These are phyloP conservation scores for Euplexia lucipara DNA, from an alignment of 2,888 invertebrate genomes.

Conservation along the genomic window DNA sequence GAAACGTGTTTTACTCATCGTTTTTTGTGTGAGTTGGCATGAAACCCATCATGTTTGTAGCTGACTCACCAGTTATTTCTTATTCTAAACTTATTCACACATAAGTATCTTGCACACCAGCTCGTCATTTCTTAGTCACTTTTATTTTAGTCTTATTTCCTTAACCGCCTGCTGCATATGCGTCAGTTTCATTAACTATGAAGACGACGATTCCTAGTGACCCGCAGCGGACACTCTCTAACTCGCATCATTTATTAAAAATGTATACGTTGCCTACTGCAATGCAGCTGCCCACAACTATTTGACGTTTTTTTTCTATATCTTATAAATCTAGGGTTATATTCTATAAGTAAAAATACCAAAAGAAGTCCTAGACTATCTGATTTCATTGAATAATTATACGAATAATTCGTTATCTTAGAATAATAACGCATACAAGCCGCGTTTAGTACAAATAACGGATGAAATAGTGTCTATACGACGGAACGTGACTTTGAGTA, in stretches of 20 bases:
- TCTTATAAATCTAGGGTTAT: no score
- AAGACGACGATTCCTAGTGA: constrained; percentile 20
- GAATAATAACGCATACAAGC: no score
- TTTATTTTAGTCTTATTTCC: neutral
- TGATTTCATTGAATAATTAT: no score
- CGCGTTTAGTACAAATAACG: no score
- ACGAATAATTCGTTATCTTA: no score
- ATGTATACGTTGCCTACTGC: constrained; percentile 31
- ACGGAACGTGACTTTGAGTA: no score
- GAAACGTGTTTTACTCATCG: no score
- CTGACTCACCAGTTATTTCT: neutral
- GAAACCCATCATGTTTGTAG: no score
- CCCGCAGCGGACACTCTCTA: constrained; percentile 35
- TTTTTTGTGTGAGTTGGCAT: no score
- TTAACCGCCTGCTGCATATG: neutral
- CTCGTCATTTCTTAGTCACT: neutral
- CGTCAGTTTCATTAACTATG: constrained; percentile 47
- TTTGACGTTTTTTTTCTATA: no score
- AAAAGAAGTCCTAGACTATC: no score
- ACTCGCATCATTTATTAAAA: constrained; percentile 58
- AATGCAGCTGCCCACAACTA: constrained; percentile 44
- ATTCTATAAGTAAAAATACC: neutral
- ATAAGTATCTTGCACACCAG: neutral
- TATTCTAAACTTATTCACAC: neutral
- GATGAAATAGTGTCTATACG: no score